These are phyloP conservation scores for Zalophus californianus DNA, from an alignment of 2,797 vertebrate genomes.

Conservation along the genomic window DNA sequence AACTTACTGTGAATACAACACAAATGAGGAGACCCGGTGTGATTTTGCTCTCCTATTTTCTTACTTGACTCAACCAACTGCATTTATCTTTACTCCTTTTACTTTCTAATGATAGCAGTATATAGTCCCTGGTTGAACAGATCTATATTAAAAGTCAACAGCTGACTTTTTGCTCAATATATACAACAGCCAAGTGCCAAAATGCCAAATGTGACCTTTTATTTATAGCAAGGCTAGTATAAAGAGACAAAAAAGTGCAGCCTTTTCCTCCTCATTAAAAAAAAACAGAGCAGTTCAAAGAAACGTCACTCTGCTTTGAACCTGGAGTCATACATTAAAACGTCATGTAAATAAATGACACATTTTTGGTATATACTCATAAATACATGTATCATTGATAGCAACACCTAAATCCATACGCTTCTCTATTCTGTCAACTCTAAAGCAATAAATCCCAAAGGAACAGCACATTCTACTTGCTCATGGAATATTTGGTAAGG, in stretches of 20 bases:
- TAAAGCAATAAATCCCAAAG: conserved; percentile 51
- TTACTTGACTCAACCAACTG: background rate
- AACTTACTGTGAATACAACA: background rate
- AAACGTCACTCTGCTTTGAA: conserved; percentile 55
- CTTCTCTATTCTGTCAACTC: background rate
- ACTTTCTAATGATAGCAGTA: conserved; percentile 54
- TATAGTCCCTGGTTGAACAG: conserved; percentile 11
- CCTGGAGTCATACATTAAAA: background rate
- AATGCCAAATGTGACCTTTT: conserved; percentile 80
- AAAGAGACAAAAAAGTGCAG: conserved; percentile 60
- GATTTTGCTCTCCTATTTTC: conserved; percentile 30
- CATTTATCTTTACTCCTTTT: conserved; percentile 38
- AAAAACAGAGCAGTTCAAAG: conserved; percentile 37
- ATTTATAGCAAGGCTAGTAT: conserved; percentile 78
- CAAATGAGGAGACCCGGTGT: background rate
- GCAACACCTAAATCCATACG: background rate
- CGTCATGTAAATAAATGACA: background rate
- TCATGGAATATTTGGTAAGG: background rate
- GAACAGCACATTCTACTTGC: background rate
- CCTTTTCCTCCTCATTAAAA: conserved; percentile 56
- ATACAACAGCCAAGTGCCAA: conserved; percentile 76
- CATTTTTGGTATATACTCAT: background rate
- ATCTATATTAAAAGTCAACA: conserved; percentile 82
- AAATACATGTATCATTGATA: background rate
- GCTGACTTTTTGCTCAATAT: conserved; percentile 80